phyloP scores from a whole-genome alignment of 2,888 invertebrate species.

The Carpatolechia fugitivella region DNA sequence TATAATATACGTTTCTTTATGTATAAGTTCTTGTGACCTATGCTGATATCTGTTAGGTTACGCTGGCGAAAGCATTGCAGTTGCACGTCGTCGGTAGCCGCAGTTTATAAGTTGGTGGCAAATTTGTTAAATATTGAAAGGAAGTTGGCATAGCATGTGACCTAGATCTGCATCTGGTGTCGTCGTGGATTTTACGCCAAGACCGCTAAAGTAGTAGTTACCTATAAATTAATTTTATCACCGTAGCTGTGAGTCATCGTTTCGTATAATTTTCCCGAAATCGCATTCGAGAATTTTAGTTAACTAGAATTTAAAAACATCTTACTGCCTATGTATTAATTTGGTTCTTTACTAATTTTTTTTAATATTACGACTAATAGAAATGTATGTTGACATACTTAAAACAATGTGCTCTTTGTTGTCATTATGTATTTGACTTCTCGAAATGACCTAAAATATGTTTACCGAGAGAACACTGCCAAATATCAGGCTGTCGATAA shows the following conservation, averaged over 20 bases:
- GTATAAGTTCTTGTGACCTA: no score
- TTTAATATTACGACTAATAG: no score
- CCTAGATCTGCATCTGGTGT: constrained; percentile 13
- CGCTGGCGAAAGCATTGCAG: background rate
- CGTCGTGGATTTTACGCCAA: constrained; percentile 6
- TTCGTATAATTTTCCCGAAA: background rate
- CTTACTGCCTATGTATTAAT: no score
- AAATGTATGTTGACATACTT: no score
- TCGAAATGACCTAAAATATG: no score
- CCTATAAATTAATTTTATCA: background rate
- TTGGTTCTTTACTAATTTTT: no score
- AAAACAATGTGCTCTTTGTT: no score
- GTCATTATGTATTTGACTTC: no score
- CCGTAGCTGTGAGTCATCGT: background rate
- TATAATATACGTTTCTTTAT: background rate
- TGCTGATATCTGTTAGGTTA: background rate
- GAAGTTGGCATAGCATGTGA: constrained; percentile 14
- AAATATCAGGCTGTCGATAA: no score
- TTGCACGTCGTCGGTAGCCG: background rate
- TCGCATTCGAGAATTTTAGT: background rate
- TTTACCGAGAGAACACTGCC: no score
- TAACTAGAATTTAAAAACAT: no score
- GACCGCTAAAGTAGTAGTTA: constrained; percentile 1
- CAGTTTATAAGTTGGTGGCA: background rate
- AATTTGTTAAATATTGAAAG: constrained; percentile 11